phyloP scores from a whole-genome alignment of 2,113 vertebrate species.

The Bungarus multicinctus region DNA sequence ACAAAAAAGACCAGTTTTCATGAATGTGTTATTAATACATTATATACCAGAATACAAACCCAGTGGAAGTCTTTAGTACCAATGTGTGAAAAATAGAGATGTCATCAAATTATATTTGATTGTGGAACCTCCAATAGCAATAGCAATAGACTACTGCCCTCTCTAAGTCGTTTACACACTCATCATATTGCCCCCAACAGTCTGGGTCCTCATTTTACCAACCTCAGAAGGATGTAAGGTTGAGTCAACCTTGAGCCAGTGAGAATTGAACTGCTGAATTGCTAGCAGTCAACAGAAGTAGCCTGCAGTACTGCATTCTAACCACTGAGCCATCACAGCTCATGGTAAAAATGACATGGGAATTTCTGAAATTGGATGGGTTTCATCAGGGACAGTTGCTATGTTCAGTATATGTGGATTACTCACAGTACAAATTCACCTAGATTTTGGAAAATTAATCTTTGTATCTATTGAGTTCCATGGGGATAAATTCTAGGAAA shows the following conservation, averaged over 20 bases:
- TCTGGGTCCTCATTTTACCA: too few species aligned
- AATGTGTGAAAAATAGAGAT: background rate
- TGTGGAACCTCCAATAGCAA: background rate
- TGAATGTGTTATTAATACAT: background rate
- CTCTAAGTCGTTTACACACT: too few species aligned
- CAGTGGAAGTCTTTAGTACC: background rate
- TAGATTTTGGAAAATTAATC: background rate
- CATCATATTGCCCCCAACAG: too few species aligned
- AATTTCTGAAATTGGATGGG: background rate
- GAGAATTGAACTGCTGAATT: too few species aligned
- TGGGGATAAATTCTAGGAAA: background rate
- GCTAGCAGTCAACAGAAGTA: too few species aligned
- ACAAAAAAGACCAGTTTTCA: background rate
- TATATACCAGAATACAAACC: background rate
- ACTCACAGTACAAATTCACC: background rate
- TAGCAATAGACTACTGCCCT: too few species aligned
- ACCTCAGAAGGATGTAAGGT: too few species aligned
- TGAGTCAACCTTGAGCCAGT: too few species aligned
- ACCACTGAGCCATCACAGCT: too few species aligned
- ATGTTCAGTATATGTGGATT: background rate
- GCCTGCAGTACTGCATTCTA: too few species aligned
- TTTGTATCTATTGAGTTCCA: background rate
- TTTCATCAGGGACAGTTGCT: background rate
- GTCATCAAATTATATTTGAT: background rate
- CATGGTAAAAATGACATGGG: background rate